phyloP scores from a whole-genome alignment of 2,113 vertebrate genomes.

The Holacanthus passer region DNA sequence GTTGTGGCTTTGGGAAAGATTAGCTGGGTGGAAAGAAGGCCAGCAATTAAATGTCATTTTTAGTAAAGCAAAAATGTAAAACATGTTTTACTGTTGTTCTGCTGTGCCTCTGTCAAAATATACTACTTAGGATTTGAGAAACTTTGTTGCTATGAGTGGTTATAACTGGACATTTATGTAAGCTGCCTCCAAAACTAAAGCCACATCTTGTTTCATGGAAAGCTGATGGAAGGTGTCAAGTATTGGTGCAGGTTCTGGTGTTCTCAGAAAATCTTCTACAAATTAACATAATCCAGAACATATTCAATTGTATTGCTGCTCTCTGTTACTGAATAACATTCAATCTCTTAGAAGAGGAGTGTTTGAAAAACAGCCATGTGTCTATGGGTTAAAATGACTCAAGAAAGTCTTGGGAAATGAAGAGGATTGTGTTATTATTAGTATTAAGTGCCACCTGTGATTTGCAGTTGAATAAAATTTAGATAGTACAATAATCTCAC shows the following conservation, averaged over 20 bases:
- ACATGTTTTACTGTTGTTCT: constrained; percentile 2
- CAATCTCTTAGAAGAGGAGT: too few species aligned
- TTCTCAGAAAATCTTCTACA: neutral
- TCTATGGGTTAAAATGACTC: too few species aligned
- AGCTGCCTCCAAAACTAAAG: neutral
- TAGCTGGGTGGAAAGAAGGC: constrained; percentile 37
- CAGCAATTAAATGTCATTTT: constrained; percentile 26
- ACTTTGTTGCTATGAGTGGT: neutral
- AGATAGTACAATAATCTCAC: too few species aligned
- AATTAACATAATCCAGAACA: neutral
- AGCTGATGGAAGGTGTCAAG: neutral
- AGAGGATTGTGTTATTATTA: too few species aligned
- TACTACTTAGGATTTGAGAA: constrained; percentile 6
- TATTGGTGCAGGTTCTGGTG: neutral
- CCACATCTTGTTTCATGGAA: neutral
- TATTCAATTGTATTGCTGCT: too few species aligned
- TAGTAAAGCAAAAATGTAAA: neutral
- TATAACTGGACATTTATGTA: neutral
- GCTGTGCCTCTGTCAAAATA: constrained; percentile 11
- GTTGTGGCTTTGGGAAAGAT: constrained; percentile 41
- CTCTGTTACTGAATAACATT: too few species aligned
- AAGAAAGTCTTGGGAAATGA: too few species aligned
- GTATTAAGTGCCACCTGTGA: too few species aligned
- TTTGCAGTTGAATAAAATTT: too few species aligned
- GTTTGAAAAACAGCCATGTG: too few species aligned